Evolutionary conservation across 2,113 vertebrate genomes (phyloP).

Genomic region (Zapus hudsonius): DNA sequence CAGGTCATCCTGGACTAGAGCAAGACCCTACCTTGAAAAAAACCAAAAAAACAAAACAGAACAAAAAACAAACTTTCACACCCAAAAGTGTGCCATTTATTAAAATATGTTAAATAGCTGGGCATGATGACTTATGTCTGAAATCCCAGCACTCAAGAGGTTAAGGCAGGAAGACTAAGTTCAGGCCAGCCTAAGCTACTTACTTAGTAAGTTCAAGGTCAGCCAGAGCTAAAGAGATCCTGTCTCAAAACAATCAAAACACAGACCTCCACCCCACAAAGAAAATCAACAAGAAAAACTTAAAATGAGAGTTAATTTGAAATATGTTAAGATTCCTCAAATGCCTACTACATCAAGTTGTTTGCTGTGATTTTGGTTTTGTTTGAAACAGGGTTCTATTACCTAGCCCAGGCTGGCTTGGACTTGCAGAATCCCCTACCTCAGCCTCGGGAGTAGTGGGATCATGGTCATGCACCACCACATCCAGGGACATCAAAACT

Average conservation of each 20-base stretch:
- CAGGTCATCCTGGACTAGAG: too few species aligned
- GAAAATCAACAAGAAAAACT: background rate
- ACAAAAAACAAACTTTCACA: too few species aligned
- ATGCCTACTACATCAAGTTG: background rate
- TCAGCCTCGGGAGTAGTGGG: background rate
- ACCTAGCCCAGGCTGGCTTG: background rate
- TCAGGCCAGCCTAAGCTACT: background rate
- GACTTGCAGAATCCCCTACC: background rate
- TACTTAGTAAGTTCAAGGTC: background rate
- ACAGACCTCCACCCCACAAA: too few species aligned
- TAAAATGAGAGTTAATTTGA: background rate
- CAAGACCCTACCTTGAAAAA: too few species aligned
- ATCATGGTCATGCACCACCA: background rate
- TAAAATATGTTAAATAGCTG: background rate
- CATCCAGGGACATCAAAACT: background rate
- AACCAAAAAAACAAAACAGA: too few species aligned
- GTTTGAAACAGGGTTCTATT: background rate
- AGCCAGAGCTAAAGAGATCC: background rate
- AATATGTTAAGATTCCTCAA: background rate
- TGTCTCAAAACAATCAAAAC: background rate
- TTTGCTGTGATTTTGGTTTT: too few species aligned
- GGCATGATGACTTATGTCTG: background rate
- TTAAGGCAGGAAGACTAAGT: background rate
- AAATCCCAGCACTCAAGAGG: background rate
- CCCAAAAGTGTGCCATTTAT: background rate